Evolutionary conservation across 2,888 invertebrate species (phyloP), one percentile per base, ranked within the genome.

Genomic region (Tenthredo amoena): DNA sequence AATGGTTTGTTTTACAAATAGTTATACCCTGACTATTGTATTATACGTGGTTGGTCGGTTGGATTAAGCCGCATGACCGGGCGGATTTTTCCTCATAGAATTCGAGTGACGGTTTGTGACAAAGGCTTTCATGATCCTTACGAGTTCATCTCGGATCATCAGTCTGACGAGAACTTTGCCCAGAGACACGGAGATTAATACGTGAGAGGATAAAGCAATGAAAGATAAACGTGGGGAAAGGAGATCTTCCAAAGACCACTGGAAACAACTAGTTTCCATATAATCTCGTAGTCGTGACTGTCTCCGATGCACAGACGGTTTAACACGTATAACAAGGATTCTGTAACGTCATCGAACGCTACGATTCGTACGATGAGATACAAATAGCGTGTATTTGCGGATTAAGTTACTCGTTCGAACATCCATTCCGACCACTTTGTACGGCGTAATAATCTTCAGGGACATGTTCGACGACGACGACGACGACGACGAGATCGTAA

Each of bases 31-130:
- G 26, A 68, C 83, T 31, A 83, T 71, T 71, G 68, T 65, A 68
- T 83, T 83, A 83, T 43, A 47, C 68, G 31, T 71, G 37, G 68
- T 37, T 62, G 47, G 71, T 47, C 50, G 50, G 85, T 85, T 89
- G 89, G 89, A 92, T 91, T 91, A 91, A 91, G 85, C 87, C 87
- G 88, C 86, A 88, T 92, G 91, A 91, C 91, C 88, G 87, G 87
- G 89, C 90, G 88, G 87, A 90, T 90, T 90, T 89, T 88, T 85
- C 71, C 26, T 43, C 37, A 58, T 85, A 85, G 79, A 81, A 85
- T 79, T 68, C 65, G 15, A 85, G 81, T 21, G 71, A 85, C 79
- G 79, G 77, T 85, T 79, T 43, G 85, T 77, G 85, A 85, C 85
- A 85, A 81, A 82, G 82, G 82, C 71, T 71, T 85, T 55, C 26